A percentile compares a stretch with the other conserved stretches of the same genome.
These are phyloP conservation scores for Oreohelix idahoensis DNA, from an alignment of 1,140 invertebrate genomes.

Conservation along the genomic window DNA sequence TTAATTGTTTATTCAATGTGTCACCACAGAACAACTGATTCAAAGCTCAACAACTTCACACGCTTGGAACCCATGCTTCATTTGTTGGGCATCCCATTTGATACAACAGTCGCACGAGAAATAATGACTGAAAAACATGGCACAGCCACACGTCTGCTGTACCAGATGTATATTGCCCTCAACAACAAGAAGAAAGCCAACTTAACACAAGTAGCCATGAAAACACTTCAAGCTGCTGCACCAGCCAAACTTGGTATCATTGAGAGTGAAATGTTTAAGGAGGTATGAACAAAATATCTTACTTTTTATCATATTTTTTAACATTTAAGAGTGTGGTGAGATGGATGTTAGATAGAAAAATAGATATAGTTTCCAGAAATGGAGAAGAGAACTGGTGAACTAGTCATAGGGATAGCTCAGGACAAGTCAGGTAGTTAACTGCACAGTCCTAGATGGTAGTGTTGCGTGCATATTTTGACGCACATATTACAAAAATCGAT, in stretches of 20 bases:
- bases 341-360: too few species aligned
- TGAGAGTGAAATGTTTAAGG: constrained; percentile 70
- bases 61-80: constrained; percentile 70
- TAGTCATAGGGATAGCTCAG: too few species aligned
- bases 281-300: constrained; percentile 59
- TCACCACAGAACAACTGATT: constrained; percentile 71
- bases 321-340: too few species aligned
- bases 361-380: too few species aligned
- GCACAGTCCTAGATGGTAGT: too few species aligned
- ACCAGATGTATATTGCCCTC: constrained; percentile 73
- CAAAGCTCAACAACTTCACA: constrained; percentile 74
- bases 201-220: constrained; percentile 73
- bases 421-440: too few species aligned
- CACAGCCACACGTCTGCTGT: constrained; percentile 69
- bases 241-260: constrained; percentile 70
- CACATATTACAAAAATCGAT: too few species aligned
- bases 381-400: too few species aligned
- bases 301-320: too few species aligned
- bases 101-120: constrained; percentile 71
- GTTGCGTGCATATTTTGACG: too few species aligned
- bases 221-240: constrained; percentile 72
- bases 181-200: constrained; percentile 72
- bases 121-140: constrained; percentile 73
- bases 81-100: constrained; percentile 71
- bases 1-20: too few species aligned